phyloP scores from a whole-genome alignment of 2,888 invertebrate species.

The Heterodera filipjevi region DNA sequence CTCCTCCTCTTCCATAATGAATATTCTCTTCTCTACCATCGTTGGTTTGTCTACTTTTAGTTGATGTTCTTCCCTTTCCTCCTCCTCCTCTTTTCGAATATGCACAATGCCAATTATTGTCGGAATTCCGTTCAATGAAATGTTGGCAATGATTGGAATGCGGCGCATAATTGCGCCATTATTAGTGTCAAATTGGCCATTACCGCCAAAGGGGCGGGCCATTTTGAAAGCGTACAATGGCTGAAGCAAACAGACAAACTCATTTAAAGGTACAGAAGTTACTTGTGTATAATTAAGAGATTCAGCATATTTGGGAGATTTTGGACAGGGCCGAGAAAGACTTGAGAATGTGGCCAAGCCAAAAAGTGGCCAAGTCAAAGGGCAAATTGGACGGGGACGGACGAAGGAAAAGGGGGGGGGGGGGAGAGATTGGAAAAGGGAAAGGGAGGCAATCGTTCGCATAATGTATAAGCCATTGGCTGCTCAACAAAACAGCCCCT shows the following conservation, averaged over 20 bases:
- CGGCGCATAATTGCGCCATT: neutral
- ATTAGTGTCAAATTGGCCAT: neutral
- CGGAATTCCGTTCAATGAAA: neutral
- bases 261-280: neutral
- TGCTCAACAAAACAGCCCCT: neutral
- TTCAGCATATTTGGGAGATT: no score
- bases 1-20: neutral
- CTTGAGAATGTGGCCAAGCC: no score
- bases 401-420: no score
- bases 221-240: neutral
- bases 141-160: slow-evolving; percentile 1
- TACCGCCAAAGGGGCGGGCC: neutral
- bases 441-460: no score
- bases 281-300: no score
- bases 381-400: no score
- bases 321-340: no score
- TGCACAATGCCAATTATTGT: neutral
- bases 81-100: neutral
- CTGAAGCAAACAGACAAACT: neutral
- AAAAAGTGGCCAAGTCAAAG: no score
- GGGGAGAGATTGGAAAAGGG: no score
- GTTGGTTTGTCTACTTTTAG: neutral
- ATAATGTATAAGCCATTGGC: neutral
- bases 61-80: neutral
- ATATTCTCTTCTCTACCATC: neutral